Conservation (phyloP, 2,888 invertebrate genomes). For the Saturnia japonica region DNA sequence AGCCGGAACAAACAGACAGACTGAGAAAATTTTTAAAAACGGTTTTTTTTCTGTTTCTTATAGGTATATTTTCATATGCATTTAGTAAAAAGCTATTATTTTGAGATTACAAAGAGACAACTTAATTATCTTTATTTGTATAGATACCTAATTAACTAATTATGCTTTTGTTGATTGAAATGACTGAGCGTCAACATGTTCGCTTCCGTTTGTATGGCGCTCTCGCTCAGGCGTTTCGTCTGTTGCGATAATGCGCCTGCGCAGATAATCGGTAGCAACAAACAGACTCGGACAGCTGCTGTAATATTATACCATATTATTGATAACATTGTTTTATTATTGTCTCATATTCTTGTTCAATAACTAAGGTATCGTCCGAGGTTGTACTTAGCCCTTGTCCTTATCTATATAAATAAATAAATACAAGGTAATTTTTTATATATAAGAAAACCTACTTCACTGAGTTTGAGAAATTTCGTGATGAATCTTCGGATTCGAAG, state of each 20-base stretch:
- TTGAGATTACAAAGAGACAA: too few relatives aligned
- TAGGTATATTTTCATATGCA: too few relatives aligned
- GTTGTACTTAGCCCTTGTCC: background rate
- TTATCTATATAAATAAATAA: too few relatives aligned
- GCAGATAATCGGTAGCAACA: background rate
- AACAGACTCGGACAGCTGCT: background rate
- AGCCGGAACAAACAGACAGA: too few relatives aligned
- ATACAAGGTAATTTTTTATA: too few relatives aligned
- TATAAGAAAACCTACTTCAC: too few relatives aligned
- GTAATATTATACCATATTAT: background rate
- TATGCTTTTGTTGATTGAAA: background rate
- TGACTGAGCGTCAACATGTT: background rate
- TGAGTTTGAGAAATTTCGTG: too few relatives aligned
- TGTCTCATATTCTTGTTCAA: background rate
- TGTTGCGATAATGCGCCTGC: constrained; percentile 1
- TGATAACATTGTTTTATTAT: constrained; percentile 7
- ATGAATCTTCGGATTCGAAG: too few relatives aligned
- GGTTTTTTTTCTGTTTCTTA: too few relatives aligned
- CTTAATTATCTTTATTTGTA: too few relatives aligned
- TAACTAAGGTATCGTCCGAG: background rate
- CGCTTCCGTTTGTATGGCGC: background rate
- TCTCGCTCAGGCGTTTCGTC: background rate
- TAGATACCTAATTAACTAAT: background rate
- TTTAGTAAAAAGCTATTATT: too few relatives aligned
- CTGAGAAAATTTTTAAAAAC: too few relatives aligned